Base-by-base conservation (phyloP, 2,888 invertebrate species). In the Crocallis elinguaria region DNA sequence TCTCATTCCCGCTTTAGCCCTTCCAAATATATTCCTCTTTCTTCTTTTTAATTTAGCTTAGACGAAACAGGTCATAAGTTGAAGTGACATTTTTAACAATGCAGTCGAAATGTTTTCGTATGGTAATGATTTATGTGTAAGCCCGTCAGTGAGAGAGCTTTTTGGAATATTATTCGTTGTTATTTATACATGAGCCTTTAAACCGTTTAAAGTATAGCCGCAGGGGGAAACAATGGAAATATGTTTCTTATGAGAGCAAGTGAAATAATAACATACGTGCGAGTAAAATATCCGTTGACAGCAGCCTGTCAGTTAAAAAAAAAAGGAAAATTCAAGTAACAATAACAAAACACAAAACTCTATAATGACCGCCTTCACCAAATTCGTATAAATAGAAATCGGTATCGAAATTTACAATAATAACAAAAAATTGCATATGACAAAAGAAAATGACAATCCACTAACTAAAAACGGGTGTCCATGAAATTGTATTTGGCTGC, bases 41-140 rank as follows among this genome's bases (percentile, higher is more conserved):
- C 79, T 79, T 85, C 84, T 67, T 79, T 83, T 86, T 83, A 86
- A 86, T 87, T 86, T 84, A 75, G 75, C 75, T 87, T 82, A 86
- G 84, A 83, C 83, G 88, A 79, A 89, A 81, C 85, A 89, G 86
- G 87, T 87, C 88, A 85, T 88, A 89, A 91, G 88, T 87, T 77
- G 85, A 75, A 84, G 86, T 88, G 91, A 91, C 90, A 89, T 88
- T 89, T 88, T 87, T 82, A 90, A 91, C 90, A 91, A 90, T 85
- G 73, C 81, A 75, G 77, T 83, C 82, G 86, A 88, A 89, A 90
- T 89, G 90, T 91, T 91, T 90, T 90, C 86, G 86, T 89, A 87
- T 89, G 84, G 77, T 85, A 87, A 90, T 91, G 91, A 91, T 90
- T 90, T 91, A 91, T 90, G 90, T 84, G 80, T 84, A 64, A 86